Percentiles rank a stretch among this genome's conserved stretches.
These are phyloP conservation scores for Acipenser transmontanus DNA, from an alignment of 2,797 vertebrate species.

Conservation along the genomic window DNA sequence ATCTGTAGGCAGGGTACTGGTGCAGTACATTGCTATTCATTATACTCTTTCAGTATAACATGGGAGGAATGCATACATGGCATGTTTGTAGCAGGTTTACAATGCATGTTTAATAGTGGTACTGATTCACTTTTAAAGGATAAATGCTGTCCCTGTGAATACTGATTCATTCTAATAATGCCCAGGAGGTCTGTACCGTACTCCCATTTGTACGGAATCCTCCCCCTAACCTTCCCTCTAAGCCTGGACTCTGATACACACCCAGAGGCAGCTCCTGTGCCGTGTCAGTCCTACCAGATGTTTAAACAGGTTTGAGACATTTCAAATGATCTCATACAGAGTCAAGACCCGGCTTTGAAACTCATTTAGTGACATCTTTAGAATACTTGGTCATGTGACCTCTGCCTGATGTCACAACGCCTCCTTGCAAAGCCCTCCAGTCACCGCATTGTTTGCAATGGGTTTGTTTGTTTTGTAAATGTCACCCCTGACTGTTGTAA, in stretches of 20 bases:
- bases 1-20: too few relatives aligned
- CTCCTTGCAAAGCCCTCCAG: background rate
- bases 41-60: too few relatives aligned
- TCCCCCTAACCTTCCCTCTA: background rate
- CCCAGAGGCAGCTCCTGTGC: background rate
- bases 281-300: background rate
- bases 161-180: too few relatives aligned
- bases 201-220: background rate
- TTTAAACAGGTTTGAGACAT: background rate
- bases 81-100: too few relatives aligned
- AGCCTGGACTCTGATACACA: background rate
- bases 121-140: too few relatives aligned
- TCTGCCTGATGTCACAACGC: background rate
- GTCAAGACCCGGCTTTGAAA: background rate
- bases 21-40: too few relatives aligned
- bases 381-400: conserved; percentile 6
- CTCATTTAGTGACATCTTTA: background rate
- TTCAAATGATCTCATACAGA: conserved; percentile 2
- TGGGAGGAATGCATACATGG: too few relatives aligned
- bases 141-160: too few relatives aligned
- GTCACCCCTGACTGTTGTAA: background rate
- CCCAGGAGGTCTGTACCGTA: conserved; percentile 28
- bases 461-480: background rate
- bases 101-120: too few relatives aligned
- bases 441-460: background rate